These are phyloP conservation scores for Zaprionus ornatus DNA, from an alignment of 1,140 invertebrate species.

Conservation along the genomic window DNA sequence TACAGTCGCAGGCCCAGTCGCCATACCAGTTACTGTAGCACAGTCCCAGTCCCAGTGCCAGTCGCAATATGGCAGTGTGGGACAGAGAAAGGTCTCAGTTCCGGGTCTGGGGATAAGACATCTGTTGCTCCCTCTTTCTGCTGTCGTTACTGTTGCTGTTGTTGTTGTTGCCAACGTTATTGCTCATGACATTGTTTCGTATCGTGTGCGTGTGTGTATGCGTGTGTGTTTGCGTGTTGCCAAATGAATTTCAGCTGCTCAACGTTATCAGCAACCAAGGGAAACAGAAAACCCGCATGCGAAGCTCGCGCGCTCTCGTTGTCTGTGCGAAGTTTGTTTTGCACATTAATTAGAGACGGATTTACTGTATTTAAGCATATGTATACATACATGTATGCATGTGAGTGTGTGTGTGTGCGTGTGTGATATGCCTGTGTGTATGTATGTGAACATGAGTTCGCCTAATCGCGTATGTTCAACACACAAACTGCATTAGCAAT, in stretches of 20 bases:
- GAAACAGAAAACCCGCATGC: conserved; percentile 31
- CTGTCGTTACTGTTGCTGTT: background rate
- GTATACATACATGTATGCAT: background rate
- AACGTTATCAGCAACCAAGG: conserved; percentile 25
- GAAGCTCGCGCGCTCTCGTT: background rate
- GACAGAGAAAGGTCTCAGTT: background rate
- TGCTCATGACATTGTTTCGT: conserved; percentile 19
- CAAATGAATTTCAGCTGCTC: conserved; percentile 32
- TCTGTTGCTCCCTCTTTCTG: conserved; percentile 21
- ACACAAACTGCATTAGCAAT: conserved; percentile 66
- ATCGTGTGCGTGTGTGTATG: background rate
- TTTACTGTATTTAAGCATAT: conserved; percentile 32
- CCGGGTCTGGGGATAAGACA: conserved; percentile 29
- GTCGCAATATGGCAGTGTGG: too few species aligned
- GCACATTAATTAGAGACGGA: conserved; percentile 71
- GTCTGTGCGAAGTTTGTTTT: conserved; percentile 10
- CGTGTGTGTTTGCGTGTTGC: conserved; percentile 17
- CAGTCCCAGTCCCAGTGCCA: background rate
- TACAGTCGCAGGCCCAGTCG: background rate
- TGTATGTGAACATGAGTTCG: conserved; percentile 21
- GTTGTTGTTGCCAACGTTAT: conserved; percentile 36
- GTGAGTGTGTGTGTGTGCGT: conserved; percentile 12
- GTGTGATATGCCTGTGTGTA: conserved; percentile 13
- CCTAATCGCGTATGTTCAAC: conserved; percentile 15
- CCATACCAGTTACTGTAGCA: background rate